Evolutionary conservation across 2,797 vertebrate genomes (phyloP), one percentile per base, ranked within the genome.

Genomic region (Phoxinus dragarum): DNA sequence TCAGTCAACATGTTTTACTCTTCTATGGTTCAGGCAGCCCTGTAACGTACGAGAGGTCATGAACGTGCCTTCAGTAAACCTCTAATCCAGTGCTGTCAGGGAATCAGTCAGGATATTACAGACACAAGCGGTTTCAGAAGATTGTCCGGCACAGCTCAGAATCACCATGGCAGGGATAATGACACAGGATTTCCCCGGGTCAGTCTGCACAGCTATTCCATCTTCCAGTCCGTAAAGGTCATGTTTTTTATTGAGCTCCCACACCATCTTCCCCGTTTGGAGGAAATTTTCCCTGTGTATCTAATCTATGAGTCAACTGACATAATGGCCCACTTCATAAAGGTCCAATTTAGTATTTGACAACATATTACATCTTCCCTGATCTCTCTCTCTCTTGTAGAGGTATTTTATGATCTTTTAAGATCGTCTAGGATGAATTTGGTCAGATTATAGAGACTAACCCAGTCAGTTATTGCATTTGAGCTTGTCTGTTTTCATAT

Each of bases 61-160:
- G 12, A 59, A 44, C 89, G 88, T 88, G 88, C 90, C 81, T 90
- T 83, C 80, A 72, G 76, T 82, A 88, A 90, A 91, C 87, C 88
- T 84, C 90, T 94, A 93, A 92, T 93, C 90, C 92, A 90, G 91
- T 93, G 86, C 86, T 89, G 86, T 86, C 88, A 90, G 86, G 89
- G 90, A 86, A 85, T 87, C 84, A 84, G 86, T 90, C 90, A 84
- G 90, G 88, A 92, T 92, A 92, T 92, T 91, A 92, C 86, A 91
- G 91, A 90, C 90, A 89, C 88, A 92, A 93, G 91, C 90, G 90
- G 84, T 87, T 89, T 90, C 88, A 88, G 89, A 73, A 86, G 87
- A 89, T 93, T 90, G 92, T 90, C 91, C 88, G 85, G 87, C 91
- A 91, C 87, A 89, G 87, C 80, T 82, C 85, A 89, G 87, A 91